Base-by-base conservation (phyloP, 2,113 vertebrate species). In the Pelodiscus sinensis region DNA sequence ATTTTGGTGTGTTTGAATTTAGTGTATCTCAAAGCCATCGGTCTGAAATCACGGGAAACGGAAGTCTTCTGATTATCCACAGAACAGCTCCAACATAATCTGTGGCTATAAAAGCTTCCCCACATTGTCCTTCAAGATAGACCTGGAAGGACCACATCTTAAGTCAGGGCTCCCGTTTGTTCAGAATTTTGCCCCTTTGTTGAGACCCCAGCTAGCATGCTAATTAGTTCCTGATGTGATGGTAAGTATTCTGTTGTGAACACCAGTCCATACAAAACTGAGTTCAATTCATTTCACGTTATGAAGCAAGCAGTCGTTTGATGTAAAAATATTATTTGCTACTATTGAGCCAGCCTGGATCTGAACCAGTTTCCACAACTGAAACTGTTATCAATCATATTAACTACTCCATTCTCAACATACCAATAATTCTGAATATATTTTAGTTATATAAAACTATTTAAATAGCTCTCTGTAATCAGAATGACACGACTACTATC, bases 251-350 rank as follows among this genome's bases (percentile, higher is more conserved):
- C 54, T 62, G 88, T 35, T 44, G 65, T 93, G 54, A 25, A 88
- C 71, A 89, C 16, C 68, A 51, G 68, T 90, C 4, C 38, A 19
- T 29, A 27, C 60, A 54, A 86, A 94, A 94, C 2, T 1, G 62
- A 62, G 22, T n/a, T 75, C 92, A 92, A 95, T 24, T 81, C 55
- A 90, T 38, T 90, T 87, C 87, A 92, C 2, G 13, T n/a, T 29
- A 93, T 27, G 55, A 92, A 89, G 38, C 81, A 89, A 92, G 15
- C 22, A 54, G 44, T 5, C 38, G 15, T 77, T 52, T 80, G 6
- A 5, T 24, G 44, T 4, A 57, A 90, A 68, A 16, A 71, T 55
- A 27, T 79, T 93, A 60, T 13, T 38, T 35, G 50, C 73, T 93
- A 90, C 51, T n/a, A 24, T 31, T 84, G 35, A 82, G 85, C 79